Conservation (phyloP, 2,113 vertebrate genomes). For the Leiothrix lutea region DNA sequence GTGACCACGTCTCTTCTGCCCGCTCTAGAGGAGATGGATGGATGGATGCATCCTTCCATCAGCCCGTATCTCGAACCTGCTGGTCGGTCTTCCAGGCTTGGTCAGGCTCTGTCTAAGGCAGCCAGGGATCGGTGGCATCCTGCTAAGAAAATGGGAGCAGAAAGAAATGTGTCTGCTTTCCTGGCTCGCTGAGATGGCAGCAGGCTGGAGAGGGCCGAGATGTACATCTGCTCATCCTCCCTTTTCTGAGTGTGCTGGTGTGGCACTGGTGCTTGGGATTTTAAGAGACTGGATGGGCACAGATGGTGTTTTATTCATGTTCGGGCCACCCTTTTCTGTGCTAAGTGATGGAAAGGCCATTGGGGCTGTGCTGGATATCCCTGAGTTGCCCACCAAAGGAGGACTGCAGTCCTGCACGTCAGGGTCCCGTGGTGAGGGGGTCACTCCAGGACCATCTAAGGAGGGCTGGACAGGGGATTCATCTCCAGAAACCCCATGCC, state of each 20-base stretch:
- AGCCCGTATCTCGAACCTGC: not conserved
- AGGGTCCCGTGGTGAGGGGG: not conserved
- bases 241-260: not conserved
- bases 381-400: not conserved
- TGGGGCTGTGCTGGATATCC: not conserved
- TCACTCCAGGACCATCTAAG: not conserved
- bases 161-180: not conserved
- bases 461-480: not conserved
- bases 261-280: not conserved
- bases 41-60: not conserved
- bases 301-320: not conserved
- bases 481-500: not conserved
- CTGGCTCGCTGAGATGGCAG: fast-evolving
- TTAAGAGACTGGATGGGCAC: not conserved
- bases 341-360: not conserved
- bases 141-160: not conserved
- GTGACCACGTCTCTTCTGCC: not conserved
- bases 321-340: not conserved
- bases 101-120: not conserved
- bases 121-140: not conserved
- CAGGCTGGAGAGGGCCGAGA: not conserved
- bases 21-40: not conserved
- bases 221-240: not conserved
- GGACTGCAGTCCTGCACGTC: not conserved
- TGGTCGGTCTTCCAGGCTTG: not conserved